Evolutionary conservation across 2,888 invertebrate species (phyloP).

Genomic region (Xestia c-nigrum): DNA sequence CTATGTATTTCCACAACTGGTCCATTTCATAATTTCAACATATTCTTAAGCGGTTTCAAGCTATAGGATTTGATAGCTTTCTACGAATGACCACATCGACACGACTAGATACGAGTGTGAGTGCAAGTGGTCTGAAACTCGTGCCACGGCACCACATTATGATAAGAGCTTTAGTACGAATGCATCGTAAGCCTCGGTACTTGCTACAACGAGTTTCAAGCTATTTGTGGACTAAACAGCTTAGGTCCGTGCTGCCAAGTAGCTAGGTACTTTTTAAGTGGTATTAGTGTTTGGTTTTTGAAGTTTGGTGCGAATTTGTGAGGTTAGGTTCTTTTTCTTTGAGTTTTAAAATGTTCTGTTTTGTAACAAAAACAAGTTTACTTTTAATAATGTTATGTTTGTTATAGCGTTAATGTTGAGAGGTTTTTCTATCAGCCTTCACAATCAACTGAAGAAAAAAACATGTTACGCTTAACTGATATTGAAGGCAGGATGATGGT

Average conservation of each 20-base stretch:
- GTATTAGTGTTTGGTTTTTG: neutral
- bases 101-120: slow-evolving; percentile 5
- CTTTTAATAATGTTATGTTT: neutral
- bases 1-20: too few relatives aligned
- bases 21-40: neutral
- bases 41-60: slow-evolving; percentile 1
- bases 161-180: slow-evolving; percentile 38
- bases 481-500: neutral
- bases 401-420: neutral
- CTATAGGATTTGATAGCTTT: slow-evolving; percentile 5
- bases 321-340: neutral
- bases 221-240: slow-evolving; percentile 16
- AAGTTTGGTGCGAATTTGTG: neutral
- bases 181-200: slow-evolving; percentile 27
- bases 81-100: slow-evolving; percentile 8
- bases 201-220: slow-evolving; percentile 16
- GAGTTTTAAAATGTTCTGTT: neutral
- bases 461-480: neutral
- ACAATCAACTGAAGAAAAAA: neutral
- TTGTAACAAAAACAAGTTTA: neutral
- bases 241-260: neutral
- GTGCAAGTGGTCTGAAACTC: slow-evolving; percentile 7
- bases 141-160: slow-evolving; percentile 30
- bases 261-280: too few relatives aligned
- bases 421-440: too few relatives aligned